Base-by-base conservation (phyloP, 2,888 invertebrate species). In the Aphidoletes aphidimyza region DNA sequence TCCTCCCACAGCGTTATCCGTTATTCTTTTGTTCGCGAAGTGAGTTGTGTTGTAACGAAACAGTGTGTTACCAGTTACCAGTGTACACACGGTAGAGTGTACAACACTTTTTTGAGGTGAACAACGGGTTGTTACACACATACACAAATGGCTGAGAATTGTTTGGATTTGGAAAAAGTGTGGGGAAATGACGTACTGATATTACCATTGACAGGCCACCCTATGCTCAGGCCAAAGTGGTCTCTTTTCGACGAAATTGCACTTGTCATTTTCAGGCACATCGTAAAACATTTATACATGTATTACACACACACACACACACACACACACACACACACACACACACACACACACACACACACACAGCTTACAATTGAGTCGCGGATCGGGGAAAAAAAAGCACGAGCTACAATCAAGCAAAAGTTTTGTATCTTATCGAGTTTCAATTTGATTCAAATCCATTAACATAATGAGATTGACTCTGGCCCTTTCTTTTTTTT, bases 231-330 rank as follows among this genome's bases (percentile, higher is more conserved):
- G 2, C 2, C 8, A 19, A 14, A 47, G 9, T 3, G 47, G 47
- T 47, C 54, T 5, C 3, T 69, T 69, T 69, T 69, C 26, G 30
- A 30, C 26, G 30, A 34, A 69, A 69, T 69, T 30, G 8, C 14
- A 14, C 30, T 69, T 69, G 69, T 69, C 69, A 69, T 69, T 69
- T 34, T 14, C 69, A 69, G 69, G n/a, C 34, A 69, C 2, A 30
- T 69, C 69, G 69, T 69, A 69, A 34, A 69, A 69, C 34, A 69
- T 69, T 69, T n/a, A n/a, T n/a, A n/a, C n/a, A n/a, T n/a, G n/a
- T n/a, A n/a, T n/a, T n/a, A n/a, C n/a, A n/a, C n/a, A n/a, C n/a
- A n/a, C n/a, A n/a, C n/a, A n/a, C n/a, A n/a, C n/a, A n/a, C n/a
- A n/a, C n/a, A n/a, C n/a, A n/a, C n/a, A n/a, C n/a, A n/a, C n/a